Percentiles rank a stretch among this genome's conserved stretches.
Evolutionary conservation across 2,113 vertebrate genomes (phyloP).

Genomic region (Myotis yumanensis): DNA sequence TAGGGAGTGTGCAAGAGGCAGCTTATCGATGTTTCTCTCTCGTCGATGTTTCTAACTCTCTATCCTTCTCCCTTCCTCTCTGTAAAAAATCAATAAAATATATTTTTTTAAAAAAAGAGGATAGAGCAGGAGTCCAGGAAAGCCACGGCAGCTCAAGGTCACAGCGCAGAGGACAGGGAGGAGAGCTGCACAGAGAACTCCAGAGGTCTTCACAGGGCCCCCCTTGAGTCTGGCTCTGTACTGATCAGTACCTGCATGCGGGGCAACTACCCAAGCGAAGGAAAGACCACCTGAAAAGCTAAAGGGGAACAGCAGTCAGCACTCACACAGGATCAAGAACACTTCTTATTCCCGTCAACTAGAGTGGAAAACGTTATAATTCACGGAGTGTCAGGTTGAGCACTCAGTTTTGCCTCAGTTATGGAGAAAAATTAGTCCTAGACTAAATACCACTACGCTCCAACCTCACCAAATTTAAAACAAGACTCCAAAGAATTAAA

Average conservation of each 20-base stretch:
- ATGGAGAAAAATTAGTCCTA: neutral
- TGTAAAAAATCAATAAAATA: too few relatives aligned
- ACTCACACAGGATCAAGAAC: neutral
- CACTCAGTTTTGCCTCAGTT: neutral
- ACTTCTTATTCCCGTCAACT: neutral
- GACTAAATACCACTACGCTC: neutral
- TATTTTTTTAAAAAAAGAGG: too few relatives aligned
- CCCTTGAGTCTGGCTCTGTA: neutral
- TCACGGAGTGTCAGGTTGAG: neutral
- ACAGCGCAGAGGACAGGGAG: neutral
- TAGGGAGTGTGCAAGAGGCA: too few relatives aligned
- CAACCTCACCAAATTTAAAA: neutral
- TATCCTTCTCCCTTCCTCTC: too few relatives aligned
- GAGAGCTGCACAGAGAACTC: neutral
- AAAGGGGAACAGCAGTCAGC: neutral
- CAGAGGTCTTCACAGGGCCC: neutral
- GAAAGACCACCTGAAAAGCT: neutral
- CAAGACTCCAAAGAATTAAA: neutral
- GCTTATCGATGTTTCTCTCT: too few relatives aligned
- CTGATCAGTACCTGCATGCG: neutral
- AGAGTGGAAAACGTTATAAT: neutral
- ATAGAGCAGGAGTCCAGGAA: too few relatives aligned
- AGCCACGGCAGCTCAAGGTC: neutral
- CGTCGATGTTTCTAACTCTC: too few relatives aligned
- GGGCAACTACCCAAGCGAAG: neutral